phyloP scores from a whole-genome alignment of 2,888 invertebrate genomes.

The Amphipoea oculea region DNA sequence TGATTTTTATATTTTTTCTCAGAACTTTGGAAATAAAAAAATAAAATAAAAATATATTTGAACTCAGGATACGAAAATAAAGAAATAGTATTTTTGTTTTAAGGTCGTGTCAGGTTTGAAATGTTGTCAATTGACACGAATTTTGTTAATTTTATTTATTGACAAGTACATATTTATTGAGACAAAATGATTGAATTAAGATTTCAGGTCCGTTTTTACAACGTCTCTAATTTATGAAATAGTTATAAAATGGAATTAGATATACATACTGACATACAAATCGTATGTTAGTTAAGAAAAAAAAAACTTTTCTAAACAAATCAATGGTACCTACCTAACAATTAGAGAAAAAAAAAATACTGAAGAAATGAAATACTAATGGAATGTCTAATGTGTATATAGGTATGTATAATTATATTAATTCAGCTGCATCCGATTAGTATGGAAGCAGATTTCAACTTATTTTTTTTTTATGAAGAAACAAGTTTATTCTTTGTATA shows the following conservation, averaged over 20 bases:
- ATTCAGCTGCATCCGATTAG: not conserved
- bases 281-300: not conserved
- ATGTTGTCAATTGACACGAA: not conserved
- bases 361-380: not conserved
- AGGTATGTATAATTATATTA: not conserved
- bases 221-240: not conserved
- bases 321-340: not conserved
- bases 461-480: too few species aligned
- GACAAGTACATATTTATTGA: not conserved
- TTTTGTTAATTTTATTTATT: not conserved
- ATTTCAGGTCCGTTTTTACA: not conserved
- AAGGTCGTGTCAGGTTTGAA: too few species aligned
- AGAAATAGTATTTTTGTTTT: too few species aligned
- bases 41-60: too few species aligned
- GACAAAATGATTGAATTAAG: not conserved
- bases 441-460: not conserved
- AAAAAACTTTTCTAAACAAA: not conserved
- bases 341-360: not conserved
- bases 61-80: too few species aligned
- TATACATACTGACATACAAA: not conserved
- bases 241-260: not conserved
- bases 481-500: too few species aligned
- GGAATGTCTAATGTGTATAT: not conserved
- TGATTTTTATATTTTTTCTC: too few species aligned
- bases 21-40: too few species aligned